phyloP scores from a whole-genome alignment of 2,888 invertebrate species.

The Gymnoscelis rufifasciata region DNA sequence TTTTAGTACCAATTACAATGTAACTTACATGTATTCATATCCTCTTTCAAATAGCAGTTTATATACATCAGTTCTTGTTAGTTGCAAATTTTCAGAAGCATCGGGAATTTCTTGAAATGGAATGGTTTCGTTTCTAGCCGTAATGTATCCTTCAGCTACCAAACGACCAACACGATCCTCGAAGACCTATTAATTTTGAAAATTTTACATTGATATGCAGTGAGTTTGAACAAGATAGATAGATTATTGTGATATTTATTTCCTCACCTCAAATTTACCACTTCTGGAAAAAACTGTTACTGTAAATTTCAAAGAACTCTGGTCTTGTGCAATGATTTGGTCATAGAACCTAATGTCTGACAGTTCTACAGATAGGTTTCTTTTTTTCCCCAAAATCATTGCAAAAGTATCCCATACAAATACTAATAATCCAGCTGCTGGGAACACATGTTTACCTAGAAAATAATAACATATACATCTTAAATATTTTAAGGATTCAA shows the following conservation, averaged over 20 bases:
- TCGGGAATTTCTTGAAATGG: too few species aligned
- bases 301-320: slow-evolving; percentile 71
- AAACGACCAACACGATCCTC: slow-evolving; percentile 3
- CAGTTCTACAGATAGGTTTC: slow-evolving; percentile 83
- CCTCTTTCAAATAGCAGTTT: slow-evolving; percentile 13
- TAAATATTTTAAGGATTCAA: too few species aligned
- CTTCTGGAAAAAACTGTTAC: slow-evolving; percentile 81
- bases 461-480: too few species aligned
- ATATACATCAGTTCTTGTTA: slow-evolving; percentile 4
- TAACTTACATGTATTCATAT: slow-evolving; percentile 17
- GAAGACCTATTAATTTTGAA: slow-evolving; percentile 4
- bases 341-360: slow-evolving; percentile 80
- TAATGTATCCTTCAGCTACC: slow-evolving; percentile 8
- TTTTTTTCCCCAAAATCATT: slow-evolving; percentile 72
- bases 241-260: neutral
- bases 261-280: slow-evolving; percentile 77
- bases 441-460: slow-evolving; percentile 82
- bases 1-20: too few species aligned
- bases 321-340: slow-evolving; percentile 78
- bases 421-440: slow-evolving; percentile 86
- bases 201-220: too few species aligned
- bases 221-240: neutral
- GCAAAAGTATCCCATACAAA: slow-evolving; percentile 86
- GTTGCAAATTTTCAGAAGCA: neutral
- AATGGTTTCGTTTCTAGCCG: too few species aligned